Evolutionary conservation across 35 echinoderm and acorn worm species (phyloP), one percentile per base, ranked within the genome.

Genomic region (Anneissia japonica): DNA sequence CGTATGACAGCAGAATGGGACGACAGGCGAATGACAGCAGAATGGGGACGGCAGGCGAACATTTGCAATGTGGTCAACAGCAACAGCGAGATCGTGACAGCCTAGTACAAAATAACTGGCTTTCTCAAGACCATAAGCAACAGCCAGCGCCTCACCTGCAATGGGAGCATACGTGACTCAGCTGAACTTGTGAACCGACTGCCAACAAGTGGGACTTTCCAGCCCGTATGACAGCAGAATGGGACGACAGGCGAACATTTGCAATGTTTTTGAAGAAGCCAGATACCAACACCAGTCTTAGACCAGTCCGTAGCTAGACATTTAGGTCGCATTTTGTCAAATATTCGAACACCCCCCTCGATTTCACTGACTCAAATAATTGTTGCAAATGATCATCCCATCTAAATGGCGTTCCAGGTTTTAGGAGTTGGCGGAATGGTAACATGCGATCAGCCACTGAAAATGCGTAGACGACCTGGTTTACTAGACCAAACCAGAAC

Each of bases 121-220:
- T 45, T 84, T 38, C 35, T 81, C 36, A 34, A 87, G 82, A 4
- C 73, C 82, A 45, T 90, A 36, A 7, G 76, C 35, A 29, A 85
- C 75, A 34, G 88, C 82, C 0, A 90, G 88, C 6, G 88, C 88
- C 36, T 90, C 82, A 0, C 88, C 82, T 31, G 85, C 82, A 21
- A 84, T 85, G 21, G 88, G 87, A 33, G 86, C 76, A 74, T 87
- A 79, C 87, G 79, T 14, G 87, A 75, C 30, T 89, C 80, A 46
- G 86, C 90, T 32, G 37, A 33, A 2, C 21, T 38, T 1, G 81
- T 74, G 37, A 83, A 83, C 3, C 72, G 81, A 76, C 76, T n/a
- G n/a, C n/a, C n/a, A n/a, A n/a, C n/a, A n/a, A n/a, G n/a, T n/a
- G n/a, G n/a, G n/a, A n/a, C 16, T 16, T 45, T 45, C 40, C 40